phyloP scores from a whole-genome alignment of 1,140 invertebrate genomes.

The Hermetia illucens region DNA sequence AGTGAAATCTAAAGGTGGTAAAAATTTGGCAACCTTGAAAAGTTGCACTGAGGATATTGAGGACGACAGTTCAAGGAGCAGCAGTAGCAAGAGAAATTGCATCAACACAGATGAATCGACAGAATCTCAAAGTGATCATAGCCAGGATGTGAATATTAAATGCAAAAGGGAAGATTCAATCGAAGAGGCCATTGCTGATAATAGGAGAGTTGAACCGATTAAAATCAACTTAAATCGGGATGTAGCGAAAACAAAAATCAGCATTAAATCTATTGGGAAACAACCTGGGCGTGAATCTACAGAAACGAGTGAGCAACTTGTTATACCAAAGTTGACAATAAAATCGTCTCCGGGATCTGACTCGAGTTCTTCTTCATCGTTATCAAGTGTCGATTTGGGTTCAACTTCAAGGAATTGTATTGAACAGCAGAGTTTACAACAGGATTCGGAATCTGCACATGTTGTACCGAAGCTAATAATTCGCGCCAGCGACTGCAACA shows the following conservation, averaged over 20 bases:
- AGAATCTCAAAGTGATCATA: background rate
- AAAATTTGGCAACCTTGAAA: too few relatives aligned
- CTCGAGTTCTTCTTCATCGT: background rate
- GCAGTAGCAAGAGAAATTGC: background rate
- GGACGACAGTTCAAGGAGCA: background rate
- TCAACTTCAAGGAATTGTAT: background rate
- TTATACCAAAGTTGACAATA: slow-evolving; percentile 9
- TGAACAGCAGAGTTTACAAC: too few relatives aligned
- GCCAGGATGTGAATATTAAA: background rate
- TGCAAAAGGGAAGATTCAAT: background rate
- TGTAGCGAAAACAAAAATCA: slow-evolving; percentile 9
- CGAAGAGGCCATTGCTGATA: background rate
- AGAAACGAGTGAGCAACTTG: slow-evolving; percentile 10
- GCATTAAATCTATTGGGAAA: slow-evolving; percentile 13
- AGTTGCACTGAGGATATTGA: background rate
- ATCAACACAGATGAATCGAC: background rate
- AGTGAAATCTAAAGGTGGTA: too few relatives aligned
- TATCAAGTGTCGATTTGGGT: background rate
- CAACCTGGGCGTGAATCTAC: slow-evolving; percentile 7
- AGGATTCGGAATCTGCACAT: slow-evolving; percentile 12
- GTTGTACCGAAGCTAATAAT: slow-evolving; percentile 28
- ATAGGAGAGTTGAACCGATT: slow-evolving; percentile 11
- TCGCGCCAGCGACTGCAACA: slow-evolving; percentile 18
- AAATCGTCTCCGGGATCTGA: slow-evolving; percentile 3
- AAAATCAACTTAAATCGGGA: slow-evolving; percentile 11